Base-by-base conservation (phyloP, 1,140 invertebrate species). In the Marisa cornuarietis region DNA sequence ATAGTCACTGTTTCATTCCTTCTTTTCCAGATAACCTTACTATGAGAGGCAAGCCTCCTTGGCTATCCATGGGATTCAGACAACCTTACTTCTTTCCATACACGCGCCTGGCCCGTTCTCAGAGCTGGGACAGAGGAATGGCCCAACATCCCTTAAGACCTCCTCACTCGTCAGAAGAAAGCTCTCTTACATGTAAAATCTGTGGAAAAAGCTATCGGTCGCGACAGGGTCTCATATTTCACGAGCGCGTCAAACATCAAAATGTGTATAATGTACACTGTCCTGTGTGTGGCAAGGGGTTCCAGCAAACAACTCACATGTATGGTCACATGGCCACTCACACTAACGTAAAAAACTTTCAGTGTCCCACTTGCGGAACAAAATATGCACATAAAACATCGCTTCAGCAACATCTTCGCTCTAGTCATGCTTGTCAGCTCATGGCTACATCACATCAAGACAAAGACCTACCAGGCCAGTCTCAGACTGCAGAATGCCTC, bases 321-420 rank as follows among this genome's bases (percentile, higher is more conserved):
- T 77, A 82, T 49, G 74, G 72, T 26, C 81, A 82, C 61, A 80
- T 82, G 81, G 78, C 79, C n/a, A 54, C 79, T 22, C 81, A 82
- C 71, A 74, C 73, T 62, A 71, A 80, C 24, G 71, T 80, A 31
- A 82, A 82, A 71, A 71, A 82, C 63, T 82, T 76, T 66, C 51
- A 80, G 65, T 82, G 81, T 58, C 66, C 51, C 61, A 63, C 71
- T 24, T 82, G 81, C 72, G 81, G 81, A 26, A 73, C 78, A 52
- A 69, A 78, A 65, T 82, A 82, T 75, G 81, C 78, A 11, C 81
- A 82, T 71, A 82, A 82, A 42, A 82, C 81, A 11, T 82, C 81
- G 8, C 71, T 82, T 1, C 76, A 77, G 65, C 76, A 77, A 63
- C 76, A 77, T 26, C 63, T 77, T 20, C 76, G 76, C 49, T 68